Evolutionary conservation across 2,888 invertebrate genomes (phyloP).

Genomic region (Epinotia bilunana): DNA sequence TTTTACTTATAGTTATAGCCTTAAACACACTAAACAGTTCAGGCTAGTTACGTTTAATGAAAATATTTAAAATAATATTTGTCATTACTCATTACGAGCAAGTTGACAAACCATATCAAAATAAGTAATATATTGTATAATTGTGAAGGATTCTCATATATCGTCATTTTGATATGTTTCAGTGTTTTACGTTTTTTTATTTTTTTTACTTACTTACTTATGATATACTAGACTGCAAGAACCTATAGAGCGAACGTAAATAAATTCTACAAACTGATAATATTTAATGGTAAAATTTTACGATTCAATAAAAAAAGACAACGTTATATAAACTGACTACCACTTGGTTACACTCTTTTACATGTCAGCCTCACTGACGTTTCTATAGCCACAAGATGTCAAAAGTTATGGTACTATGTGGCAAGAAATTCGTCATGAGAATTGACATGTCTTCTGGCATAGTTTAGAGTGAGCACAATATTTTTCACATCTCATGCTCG

Average conservation of each 20-base stretch:
- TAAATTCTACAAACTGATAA: no score
- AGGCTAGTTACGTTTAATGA: background rate
- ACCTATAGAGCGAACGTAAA: no score
- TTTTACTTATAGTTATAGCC: conserved; percentile 12
- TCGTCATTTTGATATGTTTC: no score
- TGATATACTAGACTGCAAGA: no score
- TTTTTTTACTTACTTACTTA: no score
- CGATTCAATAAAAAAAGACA: no score
- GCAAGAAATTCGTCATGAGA: conserved; percentile 29
- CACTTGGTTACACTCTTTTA: conserved; percentile 3
- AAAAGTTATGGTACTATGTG: conserved; percentile 15
- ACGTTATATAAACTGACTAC: background rate
- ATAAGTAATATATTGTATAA: no score
- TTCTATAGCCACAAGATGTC: conserved; percentile 15
- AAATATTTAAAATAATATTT: background rate
- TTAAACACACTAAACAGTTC: background rate
- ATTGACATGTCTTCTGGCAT: background rate
- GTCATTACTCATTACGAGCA: background rate
- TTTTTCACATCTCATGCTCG: no score
- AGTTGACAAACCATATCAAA: background rate
- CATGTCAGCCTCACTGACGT: background rate
- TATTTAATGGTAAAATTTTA: no score
- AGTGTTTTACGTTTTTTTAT: no score
- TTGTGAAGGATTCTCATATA: no score
- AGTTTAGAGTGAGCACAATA: background rate